Conservation (phyloP, 64 coral and sea anemone genomes). For the Pachyseris speciosa region DNA sequence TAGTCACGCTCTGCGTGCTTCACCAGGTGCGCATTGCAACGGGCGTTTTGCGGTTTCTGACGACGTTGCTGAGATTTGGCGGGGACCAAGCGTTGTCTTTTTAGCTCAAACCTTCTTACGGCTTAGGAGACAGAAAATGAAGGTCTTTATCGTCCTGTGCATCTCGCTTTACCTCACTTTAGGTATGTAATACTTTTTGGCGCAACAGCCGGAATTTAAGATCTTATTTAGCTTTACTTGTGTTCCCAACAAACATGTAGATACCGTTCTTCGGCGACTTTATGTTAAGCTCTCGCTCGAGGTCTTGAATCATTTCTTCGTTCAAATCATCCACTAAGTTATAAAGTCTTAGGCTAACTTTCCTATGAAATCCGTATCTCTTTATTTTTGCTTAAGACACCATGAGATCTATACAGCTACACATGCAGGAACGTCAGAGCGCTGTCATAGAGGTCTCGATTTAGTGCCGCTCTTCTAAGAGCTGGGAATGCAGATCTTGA, state of each 20-base stretch:
- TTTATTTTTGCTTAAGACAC: too few species aligned
- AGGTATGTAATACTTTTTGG: neutral
- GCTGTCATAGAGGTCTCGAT: neutral
- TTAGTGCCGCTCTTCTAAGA: too few species aligned
- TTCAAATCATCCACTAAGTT: too few species aligned
- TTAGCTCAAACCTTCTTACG: neutral
- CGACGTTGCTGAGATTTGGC: neutral
- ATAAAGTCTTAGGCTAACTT: too few species aligned
- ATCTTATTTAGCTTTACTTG: neutral
- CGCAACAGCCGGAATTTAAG: neutral
- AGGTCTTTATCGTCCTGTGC: neutral
- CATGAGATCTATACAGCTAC: neutral
- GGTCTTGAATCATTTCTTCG: neutral
- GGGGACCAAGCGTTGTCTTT: neutral
- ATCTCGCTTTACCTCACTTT: conserved; percentile 7
- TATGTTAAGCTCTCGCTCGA: neutral
- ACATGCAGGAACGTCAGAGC: neutral
- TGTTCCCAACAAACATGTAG: neutral
- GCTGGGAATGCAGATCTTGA: too few species aligned
- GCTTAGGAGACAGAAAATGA: conserved; percentile 22
- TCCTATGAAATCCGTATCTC: too few species aligned
- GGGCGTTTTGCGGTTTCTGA: neutral
- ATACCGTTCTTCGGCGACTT: neutral
- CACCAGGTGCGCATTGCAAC: neutral
- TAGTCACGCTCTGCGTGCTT: neutral